Evolutionary conservation across 2,113 vertebrate species (phyloP).

Genomic region (Desmodus rotundus): DNA sequence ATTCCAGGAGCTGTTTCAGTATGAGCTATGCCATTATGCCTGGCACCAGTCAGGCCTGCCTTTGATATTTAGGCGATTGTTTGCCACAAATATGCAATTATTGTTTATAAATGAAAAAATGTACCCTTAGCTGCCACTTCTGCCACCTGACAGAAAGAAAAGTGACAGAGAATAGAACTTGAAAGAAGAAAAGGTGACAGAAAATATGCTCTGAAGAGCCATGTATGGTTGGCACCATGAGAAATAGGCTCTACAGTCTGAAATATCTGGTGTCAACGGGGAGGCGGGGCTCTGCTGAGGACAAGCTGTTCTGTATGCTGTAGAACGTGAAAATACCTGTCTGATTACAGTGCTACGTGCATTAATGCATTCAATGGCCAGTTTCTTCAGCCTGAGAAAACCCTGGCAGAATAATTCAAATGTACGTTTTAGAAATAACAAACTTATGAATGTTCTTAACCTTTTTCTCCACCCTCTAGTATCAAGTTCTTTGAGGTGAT

Average conservation of each 20-base stretch:
- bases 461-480: not conserved
- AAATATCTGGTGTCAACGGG: not conserved
- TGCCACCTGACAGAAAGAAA: not conserved
- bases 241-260: not conserved
- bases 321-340: not conserved
- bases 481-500: not conserved
- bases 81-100: slow-evolving; percentile 57
- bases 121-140: not conserved
- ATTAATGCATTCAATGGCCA: not conserved
- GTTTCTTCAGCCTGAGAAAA: not conserved
- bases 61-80: slow-evolving; percentile 50
- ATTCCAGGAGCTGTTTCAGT: not conserved
- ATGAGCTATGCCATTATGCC: not conserved
- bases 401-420: not conserved
- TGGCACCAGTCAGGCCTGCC: not conserved
- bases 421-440: not conserved
- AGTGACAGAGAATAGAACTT: not conserved
- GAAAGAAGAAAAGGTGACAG: slow-evolving; percentile 26
- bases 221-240: not conserved
- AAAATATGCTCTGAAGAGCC: not conserved
- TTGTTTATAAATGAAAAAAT: slow-evolving; percentile 60
- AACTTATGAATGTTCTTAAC: not conserved
- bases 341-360: not conserved
- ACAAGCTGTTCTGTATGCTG: not conserved
- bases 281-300: not conserved